phyloP scores from a whole-genome alignment of 2,888 invertebrate species.

The Atethmia centrago region DNA sequence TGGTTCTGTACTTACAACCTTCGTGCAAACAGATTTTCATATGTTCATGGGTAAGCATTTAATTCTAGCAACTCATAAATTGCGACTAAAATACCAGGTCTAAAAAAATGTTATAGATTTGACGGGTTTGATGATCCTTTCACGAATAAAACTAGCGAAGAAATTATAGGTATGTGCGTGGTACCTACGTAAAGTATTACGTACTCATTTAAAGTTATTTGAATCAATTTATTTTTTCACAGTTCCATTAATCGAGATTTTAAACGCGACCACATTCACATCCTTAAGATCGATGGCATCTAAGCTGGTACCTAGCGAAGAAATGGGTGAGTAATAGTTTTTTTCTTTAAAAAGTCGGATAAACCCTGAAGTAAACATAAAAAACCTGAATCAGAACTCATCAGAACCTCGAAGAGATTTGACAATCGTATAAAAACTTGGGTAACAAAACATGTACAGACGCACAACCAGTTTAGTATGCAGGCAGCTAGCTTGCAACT shows the following conservation, averaged over 20 bases:
- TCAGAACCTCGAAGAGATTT: background rate
- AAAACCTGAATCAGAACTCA: background rate
- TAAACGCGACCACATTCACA: slow-evolving; percentile 87
- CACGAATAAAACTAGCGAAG: background rate
- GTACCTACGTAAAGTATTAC: too few species aligned
- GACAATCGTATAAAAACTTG: slow-evolving; percentile 2
- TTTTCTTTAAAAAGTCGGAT: background rate
- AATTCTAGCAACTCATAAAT: background rate
- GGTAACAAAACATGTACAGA: background rate
- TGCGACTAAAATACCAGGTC: too few species aligned
- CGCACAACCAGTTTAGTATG: background rate
- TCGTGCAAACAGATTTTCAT: slow-evolving; percentile 81
- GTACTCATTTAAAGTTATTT: background rate
- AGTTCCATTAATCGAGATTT: slow-evolving; percentile 86
- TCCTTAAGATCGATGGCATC: slow-evolving; percentile 87
- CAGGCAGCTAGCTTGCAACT: background rate
- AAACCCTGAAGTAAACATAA: background rate
- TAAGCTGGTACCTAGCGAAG: slow-evolving; percentile 84
- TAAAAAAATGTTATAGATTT: too few species aligned
- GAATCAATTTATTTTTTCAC: slow-evolving; percentile 43
- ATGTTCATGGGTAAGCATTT: slow-evolving; percentile 84
- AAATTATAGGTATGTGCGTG: background rate
- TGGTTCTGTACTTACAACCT: slow-evolving; percentile 80
- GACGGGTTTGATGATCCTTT: background rate
- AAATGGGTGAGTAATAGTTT: slow-evolving; percentile 78